Base-by-base conservation (phyloP, 2,888 invertebrate genomes). In the Platycheirus albimanus region DNA sequence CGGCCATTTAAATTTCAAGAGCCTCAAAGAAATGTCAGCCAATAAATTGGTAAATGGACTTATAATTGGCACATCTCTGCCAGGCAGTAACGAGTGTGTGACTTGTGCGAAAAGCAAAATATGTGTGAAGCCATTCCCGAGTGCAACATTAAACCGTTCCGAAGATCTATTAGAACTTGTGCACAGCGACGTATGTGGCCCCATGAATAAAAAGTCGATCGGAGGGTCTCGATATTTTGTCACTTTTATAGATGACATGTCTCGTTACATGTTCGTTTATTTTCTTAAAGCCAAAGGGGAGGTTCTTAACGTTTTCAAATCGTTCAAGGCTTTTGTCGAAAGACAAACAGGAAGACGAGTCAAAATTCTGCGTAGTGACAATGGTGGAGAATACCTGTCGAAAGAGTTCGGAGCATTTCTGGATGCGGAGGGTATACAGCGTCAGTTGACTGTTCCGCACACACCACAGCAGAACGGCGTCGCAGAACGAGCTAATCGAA, bases 61-160 rank as follows among this genome's bases (percentile, higher is more conserved):
- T 5, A 11, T 0, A 13, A 28, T 49, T 3, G 8, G 13, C 0
- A 17, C 2, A 1, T 3, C 13, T 3, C 47, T n/a, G n/a, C n/a
- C n/a, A n/a, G n/a, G 20, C 10, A 47, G 20, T 19, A 47, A 6
- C 17, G n/a, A n/a, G n/a, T 79, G 75, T 19, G 45, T 67, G 36
- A 74, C 70, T 1, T 76, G 85, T 51, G 71, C 63, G 1, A 79
- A 70, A 45, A 63, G 80, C 11, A 80, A 85, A 54, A 70, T 70
- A 17, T 54, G 64, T 33, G 52, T 20, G 17, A 67, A 72, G 13
- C 56, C 78, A 0, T 77, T 77, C 61, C 49, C 58, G 0, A 11
- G 13, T 0, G 30, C 30, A 10, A 20, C 71, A 3, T 10, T 36
- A 19, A 67, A 10, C 41, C 15, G 51, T 0, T 1, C 58, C n/a